Conservation (phyloP, 1,140 invertebrate genomes). For the Agraylea sexmaculata region DNA sequence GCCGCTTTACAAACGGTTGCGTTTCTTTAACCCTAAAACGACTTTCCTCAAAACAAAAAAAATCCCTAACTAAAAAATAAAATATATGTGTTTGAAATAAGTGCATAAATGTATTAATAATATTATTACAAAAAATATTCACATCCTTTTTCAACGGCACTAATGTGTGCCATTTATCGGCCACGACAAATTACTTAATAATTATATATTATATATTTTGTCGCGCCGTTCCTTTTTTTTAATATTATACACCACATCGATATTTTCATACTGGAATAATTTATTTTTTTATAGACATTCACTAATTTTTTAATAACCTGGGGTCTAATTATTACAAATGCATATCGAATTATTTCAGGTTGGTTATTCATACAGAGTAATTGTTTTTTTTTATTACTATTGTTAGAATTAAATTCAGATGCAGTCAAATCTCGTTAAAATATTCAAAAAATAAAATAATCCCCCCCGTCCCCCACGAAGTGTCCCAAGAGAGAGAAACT, state of each 20-base stretch:
- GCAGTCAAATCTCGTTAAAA: constrained; percentile 36
- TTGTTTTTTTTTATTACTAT: constrained; percentile 4
- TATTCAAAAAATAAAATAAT: constrained; percentile 23
- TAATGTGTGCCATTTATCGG: background rate
- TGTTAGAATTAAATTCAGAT: constrained; percentile 10
- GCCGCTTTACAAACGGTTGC: background rate
- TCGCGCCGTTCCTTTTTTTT: background rate
- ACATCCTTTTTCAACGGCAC: background rate
- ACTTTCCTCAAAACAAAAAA: background rate
- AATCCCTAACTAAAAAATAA: background rate
- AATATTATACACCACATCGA: constrained; percentile 1
- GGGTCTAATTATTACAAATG: background rate
- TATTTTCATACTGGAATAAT: background rate
- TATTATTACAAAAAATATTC: background rate
- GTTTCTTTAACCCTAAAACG: background rate
- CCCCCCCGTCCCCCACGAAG: too few relatives aligned
- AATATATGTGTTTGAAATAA: background rate
- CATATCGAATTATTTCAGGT: background rate
- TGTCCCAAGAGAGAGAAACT: too few relatives aligned
- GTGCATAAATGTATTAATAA: background rate
- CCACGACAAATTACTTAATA: background rate
- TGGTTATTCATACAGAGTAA: background rate
- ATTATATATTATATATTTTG: background rate
- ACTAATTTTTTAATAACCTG: constrained; percentile 3
- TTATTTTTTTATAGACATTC: constrained; percentile 12